Percentiles rank a stretch among this genome's conserved stretches.
Evolutionary conservation across 2,113 vertebrate genomes (phyloP).

Genomic region (Nettapus auritus): DNA sequence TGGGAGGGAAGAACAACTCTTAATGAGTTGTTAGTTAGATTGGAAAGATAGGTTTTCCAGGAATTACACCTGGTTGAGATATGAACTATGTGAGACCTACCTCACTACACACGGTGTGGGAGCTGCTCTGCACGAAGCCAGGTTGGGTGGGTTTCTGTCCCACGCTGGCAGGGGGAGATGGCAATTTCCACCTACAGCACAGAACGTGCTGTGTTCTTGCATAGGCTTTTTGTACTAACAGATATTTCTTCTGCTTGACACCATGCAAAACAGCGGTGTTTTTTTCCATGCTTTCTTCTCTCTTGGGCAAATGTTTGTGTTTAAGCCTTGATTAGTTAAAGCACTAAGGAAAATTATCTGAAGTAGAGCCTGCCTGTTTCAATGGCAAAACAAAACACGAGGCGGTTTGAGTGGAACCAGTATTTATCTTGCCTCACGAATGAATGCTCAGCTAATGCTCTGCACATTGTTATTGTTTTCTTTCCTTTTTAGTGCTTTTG

Average conservation of each 20-base stretch:
- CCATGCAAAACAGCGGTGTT: background rate
- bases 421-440: background rate
- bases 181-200: background rate
- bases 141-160: background rate
- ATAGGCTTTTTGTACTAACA: background rate
- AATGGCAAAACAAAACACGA: background rate
- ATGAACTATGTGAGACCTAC: background rate
- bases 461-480: background rate
- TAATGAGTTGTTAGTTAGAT: background rate
- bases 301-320: background rate
- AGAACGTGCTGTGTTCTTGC: background rate
- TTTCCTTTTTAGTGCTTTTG: constrained; percentile 17
- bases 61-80: too few relatives aligned
- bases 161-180: accelerated
- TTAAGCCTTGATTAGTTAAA: constrained; percentile 20
- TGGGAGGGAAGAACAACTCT: background rate
- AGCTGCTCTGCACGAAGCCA: background rate
- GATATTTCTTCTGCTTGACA: background rate
- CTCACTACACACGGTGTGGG: background rate
- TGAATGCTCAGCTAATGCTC: background rate
- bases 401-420: background rate
- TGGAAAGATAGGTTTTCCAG: too few relatives aligned
- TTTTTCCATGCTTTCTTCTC: background rate
- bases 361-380: background rate
- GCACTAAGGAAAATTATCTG: background rate